Base-by-base conservation (phyloP, 2,797 vertebrate species). In the Lithobates sylvaticus region DNA sequence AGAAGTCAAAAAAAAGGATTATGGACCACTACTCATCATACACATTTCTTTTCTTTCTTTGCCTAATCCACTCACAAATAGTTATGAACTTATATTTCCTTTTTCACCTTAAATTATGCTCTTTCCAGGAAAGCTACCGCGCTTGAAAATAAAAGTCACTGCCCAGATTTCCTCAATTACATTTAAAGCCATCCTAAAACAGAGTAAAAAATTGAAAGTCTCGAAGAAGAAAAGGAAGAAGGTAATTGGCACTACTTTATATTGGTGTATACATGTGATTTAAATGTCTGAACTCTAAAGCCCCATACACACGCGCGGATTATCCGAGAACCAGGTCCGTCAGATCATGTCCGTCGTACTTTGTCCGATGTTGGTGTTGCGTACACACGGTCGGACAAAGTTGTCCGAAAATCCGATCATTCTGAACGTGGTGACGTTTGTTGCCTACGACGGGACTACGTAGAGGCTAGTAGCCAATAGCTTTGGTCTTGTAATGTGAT, bases 141-240 rank as follows among this genome's bases (percentile, higher is more conserved):
- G 34, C 36, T 84, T 94, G 84, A 92, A 93, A 88, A 88, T 94
- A 44, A 90, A 83, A 74, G 88, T 94, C 36, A 93, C 91, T 72
- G 90, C 91, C 18, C 91, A 90, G 87, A 93, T 94, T 76, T 92
- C 92, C 86, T 91, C 92, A 18, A 84, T 90, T n/a, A 93, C 86
- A 21, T 93, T 94, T 85, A 89, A 71, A 81, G 88, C 87, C 84
- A 93, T 94, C 85, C 88, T 92, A 86, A 90, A 91, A 88, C 89
- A 81, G 5, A 88, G 90, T 77, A 90, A 89, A 69, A 91, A 91
- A 84, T 81, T 90, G 16, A 90, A 68, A 12, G 88, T 36, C 69
- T 39, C 61, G 18, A 64, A 90, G 84, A 91, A 71, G 72, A 92
- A 90, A 87, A 91, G 91, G 84, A 91, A 89, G 78, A 85, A 85